These are phyloP conservation scores for Ophion ellenae DNA, from an alignment of 2,888 invertebrate genomes.

Conservation along the genomic window DNA sequence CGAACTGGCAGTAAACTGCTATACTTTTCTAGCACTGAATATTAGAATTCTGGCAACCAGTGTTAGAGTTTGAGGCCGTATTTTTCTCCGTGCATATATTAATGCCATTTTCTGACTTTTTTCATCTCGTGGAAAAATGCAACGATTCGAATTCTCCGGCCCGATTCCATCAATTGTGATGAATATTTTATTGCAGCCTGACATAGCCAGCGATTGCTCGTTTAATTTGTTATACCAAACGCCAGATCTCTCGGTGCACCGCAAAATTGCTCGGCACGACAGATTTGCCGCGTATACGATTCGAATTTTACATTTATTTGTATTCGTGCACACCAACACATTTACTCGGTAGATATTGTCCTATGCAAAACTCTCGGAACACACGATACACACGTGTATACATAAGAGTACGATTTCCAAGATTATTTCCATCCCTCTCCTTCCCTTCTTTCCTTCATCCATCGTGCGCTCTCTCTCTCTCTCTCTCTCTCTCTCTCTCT, in stretches of 20 bases:
- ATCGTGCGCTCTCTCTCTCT: neutral
- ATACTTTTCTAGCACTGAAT: too few relatives aligned
- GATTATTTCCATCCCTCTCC: slow-evolving; percentile 61
- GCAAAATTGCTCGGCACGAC: slow-evolving; percentile 32
- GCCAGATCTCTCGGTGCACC: slow-evolving; percentile 8
- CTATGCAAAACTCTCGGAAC: slow-evolving; percentile 4
- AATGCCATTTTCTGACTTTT: neutral
- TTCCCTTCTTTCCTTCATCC: neutral
- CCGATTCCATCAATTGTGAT: slow-evolving; percentile 35
- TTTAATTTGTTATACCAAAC: slow-evolving; percentile 53
- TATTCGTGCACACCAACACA: slow-evolving; percentile 6
- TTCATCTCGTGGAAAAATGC: slow-evolving; percentile 19
- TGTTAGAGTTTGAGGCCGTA: too few relatives aligned
- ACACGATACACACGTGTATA: slow-evolving; percentile 7
- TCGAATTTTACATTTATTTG: slow-evolving; percentile 7
- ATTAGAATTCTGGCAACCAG: too few relatives aligned
- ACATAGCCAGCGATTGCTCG: slow-evolving; percentile 13
- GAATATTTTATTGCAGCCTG: slow-evolving; percentile 53
- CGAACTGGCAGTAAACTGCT: too few relatives aligned
- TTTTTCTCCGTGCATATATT: too few relatives aligned
- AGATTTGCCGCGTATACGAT: slow-evolving; percentile 41
- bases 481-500: neutral
- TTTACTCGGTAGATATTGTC: neutral
- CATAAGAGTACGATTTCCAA: slow-evolving; percentile 63
- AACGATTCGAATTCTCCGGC: slow-evolving; percentile 23